phyloP scores from a whole-genome alignment of 1,140 invertebrate species.

The Lysiphlebus fabarum region DNA sequence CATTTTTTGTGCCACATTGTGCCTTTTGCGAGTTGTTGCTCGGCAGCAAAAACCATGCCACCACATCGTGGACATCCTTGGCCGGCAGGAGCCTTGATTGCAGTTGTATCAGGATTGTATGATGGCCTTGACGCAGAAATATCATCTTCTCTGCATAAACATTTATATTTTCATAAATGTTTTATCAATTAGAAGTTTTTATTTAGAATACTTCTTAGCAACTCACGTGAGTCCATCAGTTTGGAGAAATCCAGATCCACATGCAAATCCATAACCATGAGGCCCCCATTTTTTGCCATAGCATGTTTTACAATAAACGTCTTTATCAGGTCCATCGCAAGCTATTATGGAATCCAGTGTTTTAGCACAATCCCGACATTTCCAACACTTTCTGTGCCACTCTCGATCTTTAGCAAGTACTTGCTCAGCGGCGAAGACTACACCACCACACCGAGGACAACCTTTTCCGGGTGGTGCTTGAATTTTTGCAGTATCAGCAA shows the following conservation, averaged over 20 bases:
- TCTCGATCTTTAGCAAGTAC: conserved; percentile 84
- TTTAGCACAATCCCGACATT: conserved; percentile 89
- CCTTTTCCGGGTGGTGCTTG: conserved; percentile 79
- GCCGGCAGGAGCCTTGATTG: conserved; percentile 80
- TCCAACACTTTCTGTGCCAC: conserved; percentile 98
- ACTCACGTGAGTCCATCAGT: conserved; percentile 81
- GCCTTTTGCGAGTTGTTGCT: conserved; percentile 90
- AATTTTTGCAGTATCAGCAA: conserved; percentile 76
- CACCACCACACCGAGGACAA: conserved; percentile 84
- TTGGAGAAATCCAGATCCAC: conserved; percentile 89
- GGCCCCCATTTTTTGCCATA: conserved; percentile 92
- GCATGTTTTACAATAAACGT: conserved; percentile 92
- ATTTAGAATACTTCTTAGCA: not conserved
- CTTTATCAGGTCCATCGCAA: conserved; percentile 83
- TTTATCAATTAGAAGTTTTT: not conserved
- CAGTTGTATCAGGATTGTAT: conserved; percentile 81
- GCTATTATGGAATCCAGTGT: conserved; percentile 90
- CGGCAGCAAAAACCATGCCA: conserved; percentile 89
- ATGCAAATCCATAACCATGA: conserved; percentile 92
- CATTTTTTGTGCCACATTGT: conserved; percentile 95
- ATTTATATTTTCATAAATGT: not conserved
- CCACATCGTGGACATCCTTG: conserved; percentile 89
- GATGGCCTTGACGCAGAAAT: conserved; percentile 73
- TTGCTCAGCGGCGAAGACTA: conserved; percentile 87
- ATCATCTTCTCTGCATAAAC: conserved; percentile 68